Conservation (phyloP, 2,113 vertebrate genomes). For the Oreamnos americanus region DNA sequence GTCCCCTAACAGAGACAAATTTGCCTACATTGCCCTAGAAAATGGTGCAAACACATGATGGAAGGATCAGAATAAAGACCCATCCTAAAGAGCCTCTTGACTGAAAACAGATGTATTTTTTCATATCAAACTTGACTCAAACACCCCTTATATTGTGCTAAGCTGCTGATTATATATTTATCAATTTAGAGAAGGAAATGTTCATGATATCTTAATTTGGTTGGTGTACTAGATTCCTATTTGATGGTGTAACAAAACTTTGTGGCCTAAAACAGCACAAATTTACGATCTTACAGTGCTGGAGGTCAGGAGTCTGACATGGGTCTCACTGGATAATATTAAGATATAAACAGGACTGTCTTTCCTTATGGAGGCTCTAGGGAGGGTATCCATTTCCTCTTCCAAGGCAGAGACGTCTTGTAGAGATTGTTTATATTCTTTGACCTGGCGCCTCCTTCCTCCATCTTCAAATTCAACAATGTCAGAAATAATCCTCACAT, state of each 20-base stretch:
- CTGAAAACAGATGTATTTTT: background rate
- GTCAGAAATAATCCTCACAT: background rate
- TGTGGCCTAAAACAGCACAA: background rate
- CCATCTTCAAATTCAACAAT: background rate
- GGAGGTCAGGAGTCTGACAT: background rate
- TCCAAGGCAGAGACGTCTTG: background rate
- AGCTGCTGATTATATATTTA: background rate
- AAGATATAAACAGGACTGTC: background rate
- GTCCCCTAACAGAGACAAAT: background rate
- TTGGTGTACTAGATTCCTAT: background rate
- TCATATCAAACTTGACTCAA: background rate
- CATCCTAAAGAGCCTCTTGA: background rate
- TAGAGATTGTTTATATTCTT: background rate
- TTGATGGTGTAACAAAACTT: background rate
- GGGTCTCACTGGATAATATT: background rate
- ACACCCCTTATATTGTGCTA: background rate
- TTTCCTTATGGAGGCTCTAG: background rate
- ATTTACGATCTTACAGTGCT: background rate
- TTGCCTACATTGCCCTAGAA: background rate
- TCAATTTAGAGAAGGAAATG: background rate
- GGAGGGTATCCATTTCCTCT: background rate
- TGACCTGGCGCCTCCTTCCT: background rate
- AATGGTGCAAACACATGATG: background rate
- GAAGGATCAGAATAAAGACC: background rate
- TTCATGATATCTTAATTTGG: background rate